Evolutionary conservation across 2,113 vertebrate genomes (phyloP).

Genomic region (Dicerorhinus sumatrensis): DNA sequence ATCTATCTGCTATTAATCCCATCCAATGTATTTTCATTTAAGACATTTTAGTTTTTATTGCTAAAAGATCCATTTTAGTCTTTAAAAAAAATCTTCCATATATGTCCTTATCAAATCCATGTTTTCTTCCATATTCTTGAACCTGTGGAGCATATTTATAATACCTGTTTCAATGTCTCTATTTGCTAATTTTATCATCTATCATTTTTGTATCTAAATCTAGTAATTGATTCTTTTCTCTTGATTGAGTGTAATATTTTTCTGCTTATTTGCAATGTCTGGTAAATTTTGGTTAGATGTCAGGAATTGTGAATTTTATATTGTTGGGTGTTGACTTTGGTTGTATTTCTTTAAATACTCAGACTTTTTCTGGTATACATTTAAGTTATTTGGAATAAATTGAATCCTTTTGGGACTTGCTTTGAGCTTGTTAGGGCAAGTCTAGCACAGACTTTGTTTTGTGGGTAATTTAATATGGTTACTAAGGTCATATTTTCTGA

Average conservation of each 20-base stretch:
- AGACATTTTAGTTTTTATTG: constrained; percentile 17
- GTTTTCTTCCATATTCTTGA: background rate
- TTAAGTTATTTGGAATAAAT: constrained; percentile 8
- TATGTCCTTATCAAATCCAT: background rate
- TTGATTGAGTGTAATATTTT: background rate
- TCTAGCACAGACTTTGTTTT: background rate
- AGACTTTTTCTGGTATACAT: background rate
- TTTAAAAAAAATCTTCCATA: background rate
- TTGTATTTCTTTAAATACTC: background rate
- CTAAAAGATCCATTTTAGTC: background rate
- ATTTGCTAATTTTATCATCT: background rate
- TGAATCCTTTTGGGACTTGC: background rate
- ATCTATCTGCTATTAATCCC: background rate
- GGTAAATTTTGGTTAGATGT: background rate
- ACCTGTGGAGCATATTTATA: background rate
- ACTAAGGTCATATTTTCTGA: background rate
- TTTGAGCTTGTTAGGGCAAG: background rate
- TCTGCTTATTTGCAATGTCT: background rate
- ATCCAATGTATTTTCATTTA: background rate
- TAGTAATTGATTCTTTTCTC: background rate
- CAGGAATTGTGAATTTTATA: background rate
- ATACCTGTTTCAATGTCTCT: background rate
- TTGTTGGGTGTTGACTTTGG: background rate
- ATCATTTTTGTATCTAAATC: background rate
- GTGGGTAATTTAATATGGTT: constrained; percentile 5